A percentile compares a stretch with the other conserved stretches of the same genome.
Conservation (phyloP, 2,113 vertebrate genomes). For the Poecile atricapillus region DNA sequence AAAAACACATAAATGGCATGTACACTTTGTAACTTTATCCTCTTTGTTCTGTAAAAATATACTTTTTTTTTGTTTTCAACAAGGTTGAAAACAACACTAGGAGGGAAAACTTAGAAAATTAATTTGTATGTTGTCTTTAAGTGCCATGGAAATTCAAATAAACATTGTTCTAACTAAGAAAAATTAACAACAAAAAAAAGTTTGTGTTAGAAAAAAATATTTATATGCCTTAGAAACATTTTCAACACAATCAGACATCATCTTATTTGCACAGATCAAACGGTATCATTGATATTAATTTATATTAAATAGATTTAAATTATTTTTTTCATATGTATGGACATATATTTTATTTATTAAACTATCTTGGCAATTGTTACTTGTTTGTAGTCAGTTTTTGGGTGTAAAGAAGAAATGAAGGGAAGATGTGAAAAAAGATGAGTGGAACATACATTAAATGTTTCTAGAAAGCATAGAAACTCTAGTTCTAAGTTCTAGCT, state of each 20-base stretch:
- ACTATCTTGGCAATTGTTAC: background rate
- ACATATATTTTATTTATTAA: background rate
- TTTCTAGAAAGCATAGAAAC: background rate
- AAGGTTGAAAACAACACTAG: background rate
- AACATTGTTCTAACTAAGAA: slow-evolving; percentile 30
- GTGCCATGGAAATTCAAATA: slow-evolving; percentile 46
- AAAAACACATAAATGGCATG: background rate
- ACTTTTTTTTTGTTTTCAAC: background rate
- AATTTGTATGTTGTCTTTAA: slow-evolving; percentile 21
- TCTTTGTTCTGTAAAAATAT: background rate
- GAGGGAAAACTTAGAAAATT: background rate
- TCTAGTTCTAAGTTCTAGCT: background rate
- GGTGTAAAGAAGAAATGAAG: background rate
- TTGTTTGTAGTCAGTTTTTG: background rate
- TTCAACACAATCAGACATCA: background rate
- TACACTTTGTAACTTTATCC: background rate
- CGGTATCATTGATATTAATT: background rate
- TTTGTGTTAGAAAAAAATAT: slow-evolving; percentile 35
- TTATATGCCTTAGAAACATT: background rate
- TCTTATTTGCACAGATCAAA: background rate
- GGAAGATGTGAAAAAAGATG: background rate
- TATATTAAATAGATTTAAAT: background rate
- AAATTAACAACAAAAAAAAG: background rate
- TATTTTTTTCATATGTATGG: background rate
- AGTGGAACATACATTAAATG: background rate